Evolutionary conservation across 2,888 invertebrate species (phyloP), one percentile per base, ranked within the genome.

Genomic region (Polydrusus pterygomalis): DNA sequence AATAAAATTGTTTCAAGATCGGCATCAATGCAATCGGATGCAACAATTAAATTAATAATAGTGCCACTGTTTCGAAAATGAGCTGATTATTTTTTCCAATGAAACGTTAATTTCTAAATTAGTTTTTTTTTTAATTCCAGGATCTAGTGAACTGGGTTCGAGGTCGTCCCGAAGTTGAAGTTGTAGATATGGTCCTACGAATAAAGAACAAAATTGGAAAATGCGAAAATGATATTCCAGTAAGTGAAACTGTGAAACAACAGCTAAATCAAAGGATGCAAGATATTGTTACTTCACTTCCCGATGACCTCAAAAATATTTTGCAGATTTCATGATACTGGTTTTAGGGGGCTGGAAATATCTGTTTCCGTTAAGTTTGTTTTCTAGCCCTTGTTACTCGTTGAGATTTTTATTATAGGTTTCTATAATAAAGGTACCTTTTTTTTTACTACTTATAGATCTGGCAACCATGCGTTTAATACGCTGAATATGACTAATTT

Each of bases 151-250:
- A 93, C 77, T 98, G 98, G 98, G 95, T 97, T 0, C 90, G 92
- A 83, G 97, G 95, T 63, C 96, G 97, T 84, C 95, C 96, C 83
- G 99, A 99, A 89, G 97, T 99, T 3, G 98, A 99, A 90, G 93
- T 99, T 73, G 97, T 99, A 9, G 99, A 99, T 86, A 95, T 99
- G 94, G 95, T 99, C 81, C 89, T 99, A 70, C 94, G 97, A 86
- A 91, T 99, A 75, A 92, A 96, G 79, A 96, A 96, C 84, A 97
- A 98, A 88, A 89, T 98, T 84, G 94, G 94, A 18, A 86, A 85
- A 80, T 87, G 86, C 85, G 89, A 92, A 84, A 89, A 89, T 84
- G 87, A 88, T 79, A 85, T 87, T 71, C 87, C 86, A 60, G 87
- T 87, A 73, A 92, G 92, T 83, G 90, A 91, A 81, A 91, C 91